A percentile compares a stretch with the other conserved stretches of the same genome.
Conservation (phyloP, 2,113 vertebrate genomes). For the Ictalurus furcatus region DNA sequence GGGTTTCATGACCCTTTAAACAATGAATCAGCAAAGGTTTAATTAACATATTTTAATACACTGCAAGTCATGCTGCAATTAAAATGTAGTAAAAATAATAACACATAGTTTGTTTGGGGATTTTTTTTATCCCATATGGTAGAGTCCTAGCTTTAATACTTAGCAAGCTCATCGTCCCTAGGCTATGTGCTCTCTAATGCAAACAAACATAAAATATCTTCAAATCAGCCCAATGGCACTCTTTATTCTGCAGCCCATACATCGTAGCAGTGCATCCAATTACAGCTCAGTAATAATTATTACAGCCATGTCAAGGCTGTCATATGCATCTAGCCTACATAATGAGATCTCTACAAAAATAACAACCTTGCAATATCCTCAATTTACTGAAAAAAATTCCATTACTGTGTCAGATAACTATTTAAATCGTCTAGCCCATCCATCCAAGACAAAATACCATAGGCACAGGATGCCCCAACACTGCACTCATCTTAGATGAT, state of each 20-base stretch:
- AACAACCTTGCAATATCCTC: constrained; percentile 4
- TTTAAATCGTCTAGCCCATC: constrained; percentile 28
- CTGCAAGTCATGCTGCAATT: neutral
- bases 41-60: neutral
- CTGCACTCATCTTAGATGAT: constrained; percentile 24
- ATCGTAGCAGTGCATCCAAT: constrained; percentile 5
- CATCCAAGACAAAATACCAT: constrained; percentile 29
- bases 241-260: constrained; percentile 4
- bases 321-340: constrained; percentile 2
- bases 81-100: neutral
- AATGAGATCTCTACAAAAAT: constrained; percentile 22
- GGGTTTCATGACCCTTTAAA: neutral
- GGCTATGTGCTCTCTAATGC: constrained; percentile 11
- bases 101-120: neutral
- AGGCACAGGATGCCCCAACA: constrained; percentile 21
- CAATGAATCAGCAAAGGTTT: neutral
- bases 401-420: constrained; percentile 19
- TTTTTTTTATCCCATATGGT: neutral
- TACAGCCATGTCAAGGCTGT: neutral
- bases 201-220: constrained; percentile 38
- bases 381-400: constrained; percentile 29
- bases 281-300: constrained; percentile 26
- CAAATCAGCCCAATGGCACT: constrained; percentile 18
- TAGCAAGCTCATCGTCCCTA: neutral
- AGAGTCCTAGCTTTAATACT: neutral